Evolutionary conservation across 2,888 invertebrate genomes (phyloP).

Genomic region (Tetrapedia diversipes): DNA sequence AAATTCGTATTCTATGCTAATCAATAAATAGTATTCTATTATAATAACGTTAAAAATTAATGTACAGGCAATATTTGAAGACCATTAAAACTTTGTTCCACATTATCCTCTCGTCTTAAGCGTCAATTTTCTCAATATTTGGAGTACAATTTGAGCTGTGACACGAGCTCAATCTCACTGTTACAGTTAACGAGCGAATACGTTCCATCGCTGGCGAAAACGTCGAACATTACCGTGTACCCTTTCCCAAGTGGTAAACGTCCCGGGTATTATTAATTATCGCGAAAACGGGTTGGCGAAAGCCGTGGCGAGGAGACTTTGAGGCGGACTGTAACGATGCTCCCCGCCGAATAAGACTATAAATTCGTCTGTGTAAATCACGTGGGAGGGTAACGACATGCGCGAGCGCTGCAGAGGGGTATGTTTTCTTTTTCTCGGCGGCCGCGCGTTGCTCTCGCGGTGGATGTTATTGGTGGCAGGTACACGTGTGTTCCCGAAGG

Average conservation of each 20-base stretch:
- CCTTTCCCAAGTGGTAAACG: slow-evolving; percentile 27
- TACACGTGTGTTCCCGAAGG: slow-evolving; percentile 69
- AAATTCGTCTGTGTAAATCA: slow-evolving; percentile 79
- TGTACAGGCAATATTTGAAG: no score
- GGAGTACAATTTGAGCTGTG: no score
- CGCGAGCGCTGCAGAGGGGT: slow-evolving; percentile 12
- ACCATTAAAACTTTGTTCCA: no score
- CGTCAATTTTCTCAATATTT: no score
- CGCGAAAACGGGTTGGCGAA: not conserved
- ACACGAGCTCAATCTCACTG: no score
- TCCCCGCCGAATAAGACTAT: slow-evolving; percentile 74
- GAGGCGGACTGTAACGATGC: slow-evolving; percentile 53
- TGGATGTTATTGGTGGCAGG: slow-evolving; percentile 67
- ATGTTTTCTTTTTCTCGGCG: not conserved
- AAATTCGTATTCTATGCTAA: no score
- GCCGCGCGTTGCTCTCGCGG: slow-evolving; percentile 35
- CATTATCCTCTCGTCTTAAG: no score
- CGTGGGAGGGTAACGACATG: slow-evolving; percentile 68
- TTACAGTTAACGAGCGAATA: no score
- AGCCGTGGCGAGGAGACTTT: slow-evolving; percentile 39
- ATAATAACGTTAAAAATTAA: no score
- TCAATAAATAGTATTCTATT: no score
- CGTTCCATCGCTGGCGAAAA: no score
- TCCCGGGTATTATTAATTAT: slow-evolving; percentile 46
- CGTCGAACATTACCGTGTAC: no score